Evolutionary conservation across 1,140 invertebrate species (phyloP).

Genomic region (Aphaenogaster ashmeadi): DNA sequence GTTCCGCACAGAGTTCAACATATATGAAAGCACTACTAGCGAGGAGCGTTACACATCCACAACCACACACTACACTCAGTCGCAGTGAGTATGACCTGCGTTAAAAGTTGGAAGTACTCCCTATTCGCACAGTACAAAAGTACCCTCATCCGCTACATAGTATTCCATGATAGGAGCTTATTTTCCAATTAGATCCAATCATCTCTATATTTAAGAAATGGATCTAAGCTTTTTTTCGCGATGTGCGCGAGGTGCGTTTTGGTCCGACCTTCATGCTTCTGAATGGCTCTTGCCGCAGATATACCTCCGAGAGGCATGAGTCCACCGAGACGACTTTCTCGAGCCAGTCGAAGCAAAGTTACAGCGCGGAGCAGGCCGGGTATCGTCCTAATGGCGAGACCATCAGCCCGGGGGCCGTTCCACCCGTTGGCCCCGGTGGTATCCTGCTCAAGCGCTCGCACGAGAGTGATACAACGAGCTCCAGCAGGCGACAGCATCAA

Average conservation of each 20-base stretch:
- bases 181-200: neutral
- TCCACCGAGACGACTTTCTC: conserved; percentile 78
- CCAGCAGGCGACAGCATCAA: conserved; percentile 39
- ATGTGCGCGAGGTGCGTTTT: neutral
- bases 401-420: conserved; percentile 14
- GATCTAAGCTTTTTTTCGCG: neutral
- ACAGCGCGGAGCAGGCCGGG: conserved; percentile 76
- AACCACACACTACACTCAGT: conserved; percentile 88
- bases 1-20: conserved; percentile 93
- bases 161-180: neutral
- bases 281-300: conserved; percentile 72
- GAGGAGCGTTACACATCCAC: conserved; percentile 89
- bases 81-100: conserved; percentile 86
- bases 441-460: conserved; percentile 54
- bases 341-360: conserved; percentile 67
- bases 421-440: neutral
- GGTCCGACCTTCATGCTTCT: neutral
- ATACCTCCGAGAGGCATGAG: conserved; percentile 81
- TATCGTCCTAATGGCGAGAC: conserved; percentile 70
- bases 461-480: neutral
- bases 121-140: neutral
- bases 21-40: conserved; percentile 89
- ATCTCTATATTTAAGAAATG: neutral
- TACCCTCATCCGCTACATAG: neutral
- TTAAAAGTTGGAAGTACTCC: neutral